Conservation (phyloP, 2,113 vertebrate species). For the Heptranchias perlo region DNA sequence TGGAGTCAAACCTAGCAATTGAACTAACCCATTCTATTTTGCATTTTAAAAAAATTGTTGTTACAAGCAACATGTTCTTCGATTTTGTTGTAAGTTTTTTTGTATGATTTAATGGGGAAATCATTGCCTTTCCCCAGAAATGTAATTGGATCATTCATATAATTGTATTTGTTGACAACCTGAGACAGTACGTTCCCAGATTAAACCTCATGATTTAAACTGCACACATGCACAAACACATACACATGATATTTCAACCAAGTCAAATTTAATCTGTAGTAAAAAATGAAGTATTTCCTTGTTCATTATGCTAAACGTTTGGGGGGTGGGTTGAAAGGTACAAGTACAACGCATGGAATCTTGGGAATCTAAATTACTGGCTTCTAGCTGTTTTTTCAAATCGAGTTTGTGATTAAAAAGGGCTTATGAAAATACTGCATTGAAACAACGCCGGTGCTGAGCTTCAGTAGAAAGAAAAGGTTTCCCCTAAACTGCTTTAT, state of each 20-base stretch:
- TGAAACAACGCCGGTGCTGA: background rate
- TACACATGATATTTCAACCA: background rate
- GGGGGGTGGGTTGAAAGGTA: constrained; percentile 18
- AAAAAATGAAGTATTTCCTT: constrained; percentile 29
- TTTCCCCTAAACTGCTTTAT: background rate
- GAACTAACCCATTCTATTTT: background rate
- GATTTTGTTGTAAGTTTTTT: background rate
- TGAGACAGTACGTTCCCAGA: background rate
- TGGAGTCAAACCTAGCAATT: background rate
- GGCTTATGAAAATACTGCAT: background rate
- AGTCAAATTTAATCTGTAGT: constrained; percentile 18
- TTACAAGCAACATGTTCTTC: background rate
- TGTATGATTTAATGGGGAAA: background rate
- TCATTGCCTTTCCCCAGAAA: constrained; percentile 18
- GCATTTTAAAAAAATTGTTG: background rate
- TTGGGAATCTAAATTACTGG: constrained; percentile 26
- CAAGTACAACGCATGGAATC: constrained; percentile 28
- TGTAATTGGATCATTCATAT: background rate
- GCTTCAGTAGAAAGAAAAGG: background rate
- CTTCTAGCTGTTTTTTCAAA: background rate
- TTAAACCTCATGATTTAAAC: constrained; percentile 1
- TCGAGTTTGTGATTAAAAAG: constrained; percentile 13
- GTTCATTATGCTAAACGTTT: constrained; percentile 9
- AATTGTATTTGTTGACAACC: background rate
- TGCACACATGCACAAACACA: constrained; percentile 1